Conservation (phyloP, 2,113 vertebrate species). For the Panthera tigris region DNA sequence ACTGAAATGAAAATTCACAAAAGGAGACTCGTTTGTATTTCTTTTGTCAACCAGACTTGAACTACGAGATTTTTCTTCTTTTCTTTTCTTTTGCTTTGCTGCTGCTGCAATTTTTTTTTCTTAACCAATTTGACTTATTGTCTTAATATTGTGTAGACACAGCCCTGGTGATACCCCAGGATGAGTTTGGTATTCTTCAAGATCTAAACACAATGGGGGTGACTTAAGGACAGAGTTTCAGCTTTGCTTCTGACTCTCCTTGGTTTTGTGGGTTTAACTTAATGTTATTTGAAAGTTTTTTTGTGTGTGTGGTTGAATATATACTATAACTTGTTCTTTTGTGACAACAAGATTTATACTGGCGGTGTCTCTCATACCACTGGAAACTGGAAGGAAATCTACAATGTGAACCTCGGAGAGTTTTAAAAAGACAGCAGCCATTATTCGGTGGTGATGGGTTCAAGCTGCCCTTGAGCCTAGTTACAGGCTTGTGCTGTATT, state of each 20-base stretch:
- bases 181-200: conserved; percentile 62
- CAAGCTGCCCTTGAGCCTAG: conserved; percentile 46
- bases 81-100: not conserved
- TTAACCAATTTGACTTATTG: not conserved
- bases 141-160: not conserved
- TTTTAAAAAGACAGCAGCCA: conserved; percentile 82
- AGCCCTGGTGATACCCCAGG: not conserved
- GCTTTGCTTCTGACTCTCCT: conserved; percentile 80
- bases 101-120: too few relatives aligned
- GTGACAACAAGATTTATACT: conserved; percentile 89
- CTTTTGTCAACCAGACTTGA: conserved; percentile 21
- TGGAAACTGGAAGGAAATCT: conserved; percentile 87
- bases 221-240: conserved; percentile 84
- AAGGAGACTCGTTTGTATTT: conserved; percentile 17
- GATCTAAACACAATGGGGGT: conserved; percentile 82
- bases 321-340: conserved; percentile 89
- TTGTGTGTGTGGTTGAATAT: conserved; percentile 86
- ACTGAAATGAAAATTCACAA: not conserved
- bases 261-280: conserved; percentile 86
- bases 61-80: not conserved
- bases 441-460: conserved; percentile 60
- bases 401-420: conserved; percentile 78
- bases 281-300: conserved; percentile 87
- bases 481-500: conserved; percentile 54
- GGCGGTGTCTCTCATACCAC: conserved; percentile 87